Conservation (phyloP, 1,140 invertebrate genomes). For the Drosophila pseudoananassae region DNA sequence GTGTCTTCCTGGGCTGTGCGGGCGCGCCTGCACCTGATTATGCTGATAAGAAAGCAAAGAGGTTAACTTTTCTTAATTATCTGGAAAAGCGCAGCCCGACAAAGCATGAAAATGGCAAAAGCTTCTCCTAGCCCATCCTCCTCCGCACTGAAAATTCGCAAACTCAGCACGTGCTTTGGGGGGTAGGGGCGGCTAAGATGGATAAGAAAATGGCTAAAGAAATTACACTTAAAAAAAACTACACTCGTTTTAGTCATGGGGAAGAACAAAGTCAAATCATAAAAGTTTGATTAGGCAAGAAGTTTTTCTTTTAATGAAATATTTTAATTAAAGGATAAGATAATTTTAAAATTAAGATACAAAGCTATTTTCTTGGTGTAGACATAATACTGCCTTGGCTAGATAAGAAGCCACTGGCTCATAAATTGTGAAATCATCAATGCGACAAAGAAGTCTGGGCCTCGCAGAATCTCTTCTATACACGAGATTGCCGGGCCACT, state of each 20-base stretch:
- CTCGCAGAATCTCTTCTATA: slow-evolving; percentile 30
- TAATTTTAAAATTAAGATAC: not conserved
- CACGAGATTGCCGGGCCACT: slow-evolving; percentile 36
- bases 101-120: slow-evolving; percentile 29
- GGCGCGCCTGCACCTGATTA: slow-evolving; percentile 65
- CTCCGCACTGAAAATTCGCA: slow-evolving; percentile 37
- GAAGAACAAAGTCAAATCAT: too few relatives aligned
- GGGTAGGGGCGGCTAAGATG: not conserved
- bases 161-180: slow-evolving; percentile 40
- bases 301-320: too few relatives aligned
- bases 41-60: slow-evolving; percentile 79
- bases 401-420: slow-evolving; percentile 51
- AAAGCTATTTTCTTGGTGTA: slow-evolving; percentile 1
- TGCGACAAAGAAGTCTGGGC: slow-evolving; percentile 47
- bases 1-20: too few relatives aligned
- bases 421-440: slow-evolving; percentile 62
- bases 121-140: too few relatives aligned
- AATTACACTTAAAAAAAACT: slow-evolving; percentile 9
- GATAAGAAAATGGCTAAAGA: not conserved
- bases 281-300: not conserved
- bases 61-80: slow-evolving; percentile 82
- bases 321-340: not conserved
- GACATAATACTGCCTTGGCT: slow-evolving; percentile 4
- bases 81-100: slow-evolving; percentile 66
- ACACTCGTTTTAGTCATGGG: too few relatives aligned